Base-by-base conservation (phyloP, 2,888 invertebrate genomes). In the Drosophila borealis region DNA sequence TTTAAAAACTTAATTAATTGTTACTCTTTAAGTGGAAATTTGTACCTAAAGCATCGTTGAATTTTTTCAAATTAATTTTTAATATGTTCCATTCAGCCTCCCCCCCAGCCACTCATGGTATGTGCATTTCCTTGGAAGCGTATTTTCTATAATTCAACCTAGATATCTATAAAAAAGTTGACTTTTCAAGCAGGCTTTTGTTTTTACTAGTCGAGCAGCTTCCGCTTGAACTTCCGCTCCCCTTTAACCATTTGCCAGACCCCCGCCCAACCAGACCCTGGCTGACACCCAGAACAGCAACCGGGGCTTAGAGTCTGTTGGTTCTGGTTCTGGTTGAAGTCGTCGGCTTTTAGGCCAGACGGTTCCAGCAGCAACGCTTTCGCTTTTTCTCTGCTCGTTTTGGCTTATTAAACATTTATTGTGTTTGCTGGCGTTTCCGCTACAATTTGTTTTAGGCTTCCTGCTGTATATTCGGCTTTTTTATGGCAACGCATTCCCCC, bases 321-420 rank as follows among this genome's bases (percentile, higher is more conserved):
- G 41, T 14, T 41, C 41, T 44, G 44, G 42, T 44, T 59, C 44
- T 37, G 19, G 36, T 36, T 56, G n/a, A 25, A 41, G 39, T 39
- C 17, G 14, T 29, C 21, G 34, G 25, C 29, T 17, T 49, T 53
- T 49, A 56, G 64, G 59, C 36, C 54, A 57, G 41, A 53, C 45
- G 41, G 50, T 61, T 68, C 39, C 55, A 46, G 63, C 44, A 14
- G 45, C 11, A n/a, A 49, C 45, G 62, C 54, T 59, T 63, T 66
- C 53, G 51, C 41, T 67, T 65, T 80, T 61, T 56, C 72, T 69
- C 65, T 41, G 61, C 73, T 74, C 84, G 73, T 81, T 81, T 81
- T 74, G 79, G 88, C 83, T 87, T 85, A 85, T 85, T 85, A 85
- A 85, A 85, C 82, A 85, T 85, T 85, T 85, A 85, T 85, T 88